Percentiles rank a stretch among this genome's conserved stretches.
Evolutionary conservation across 2,797 vertebrate genomes (phyloP).

Genomic region (Sebastes iracundus): DNA sequence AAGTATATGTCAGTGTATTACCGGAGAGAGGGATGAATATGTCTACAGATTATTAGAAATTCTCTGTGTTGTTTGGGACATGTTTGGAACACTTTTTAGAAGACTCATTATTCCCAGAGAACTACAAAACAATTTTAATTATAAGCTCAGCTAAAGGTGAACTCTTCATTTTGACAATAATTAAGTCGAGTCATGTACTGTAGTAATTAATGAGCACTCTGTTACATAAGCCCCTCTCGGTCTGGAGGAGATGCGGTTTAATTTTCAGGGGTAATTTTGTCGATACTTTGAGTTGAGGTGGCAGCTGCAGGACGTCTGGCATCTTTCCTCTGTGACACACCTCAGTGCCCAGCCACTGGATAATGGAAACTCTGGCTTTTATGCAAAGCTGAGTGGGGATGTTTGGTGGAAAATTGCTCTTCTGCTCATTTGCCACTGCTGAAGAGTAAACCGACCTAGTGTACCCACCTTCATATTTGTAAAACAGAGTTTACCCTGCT

Average conservation of each 20-base stretch:
- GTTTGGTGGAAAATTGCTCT: not conserved
- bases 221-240: slow-evolving; percentile 3
- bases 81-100: not conserved
- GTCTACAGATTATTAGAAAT: not conserved
- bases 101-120: not conserved
- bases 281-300: slow-evolving; percentile 20
- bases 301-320: slow-evolving; percentile 39
- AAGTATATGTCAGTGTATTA: not conserved
- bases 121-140: not conserved
- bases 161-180: not conserved
- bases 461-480: not conserved
- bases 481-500: not conserved
- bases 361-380: slow-evolving; percentile 13
- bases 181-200: not conserved
- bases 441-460: not conserved
- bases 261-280: slow-evolving; percentile 25
- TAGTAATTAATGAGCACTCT: slow-evolving; percentile 14
- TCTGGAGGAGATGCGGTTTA: slow-evolving; percentile 1
- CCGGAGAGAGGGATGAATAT: not conserved
- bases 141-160: not conserved
- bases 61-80: not conserved
- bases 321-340: slow-evolving; percentile 31
- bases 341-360: slow-evolving; percentile 15
- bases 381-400: slow-evolving; percentile 10
- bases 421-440: not conserved